A percentile compares a stretch with the other conserved stretches of the same genome.
Conservation (phyloP, 1,140 invertebrate species). For the Trichonephila clavipes region DNA sequence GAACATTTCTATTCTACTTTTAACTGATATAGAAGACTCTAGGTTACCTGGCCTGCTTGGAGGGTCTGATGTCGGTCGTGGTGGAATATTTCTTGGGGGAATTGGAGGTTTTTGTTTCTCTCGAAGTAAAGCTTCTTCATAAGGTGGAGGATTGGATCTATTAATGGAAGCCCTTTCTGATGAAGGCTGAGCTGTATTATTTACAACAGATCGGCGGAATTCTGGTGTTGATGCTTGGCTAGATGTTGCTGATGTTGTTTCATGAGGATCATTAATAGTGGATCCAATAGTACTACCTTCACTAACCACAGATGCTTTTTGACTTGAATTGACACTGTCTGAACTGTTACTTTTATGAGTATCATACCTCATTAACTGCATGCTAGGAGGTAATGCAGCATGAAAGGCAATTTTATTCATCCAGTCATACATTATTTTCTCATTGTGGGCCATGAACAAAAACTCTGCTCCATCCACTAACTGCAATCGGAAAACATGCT, state of each 20-base stretch:
- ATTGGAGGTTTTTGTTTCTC: slow-evolving; percentile 73
- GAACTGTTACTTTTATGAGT: slow-evolving; percentile 75
- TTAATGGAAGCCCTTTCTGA: background rate
- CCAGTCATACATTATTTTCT: slow-evolving; percentile 94
- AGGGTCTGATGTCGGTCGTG: slow-evolving; percentile 65
- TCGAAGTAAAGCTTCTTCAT: slow-evolving; percentile 62
- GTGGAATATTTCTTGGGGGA: slow-evolving; percentile 66
- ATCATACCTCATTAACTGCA: slow-evolving; percentile 91
- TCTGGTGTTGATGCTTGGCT: slow-evolving; percentile 74
- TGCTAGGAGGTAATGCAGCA: slow-evolving; percentile 92
- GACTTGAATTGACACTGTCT: slow-evolving; percentile 68
- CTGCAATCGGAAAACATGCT: slow-evolving; percentile 94
- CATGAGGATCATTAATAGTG: slow-evolving; percentile 16
- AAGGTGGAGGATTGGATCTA: slow-evolving; percentile 64
- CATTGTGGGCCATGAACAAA: slow-evolving; percentile 89
- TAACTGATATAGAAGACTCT: slow-evolving; percentile 72
- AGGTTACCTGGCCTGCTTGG: background rate
- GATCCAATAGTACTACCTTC: slow-evolving; percentile 34
- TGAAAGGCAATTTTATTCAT: slow-evolving; percentile 96
- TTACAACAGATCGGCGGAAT: slow-evolving; percentile 25
- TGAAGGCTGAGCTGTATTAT: slow-evolving; percentile 24
- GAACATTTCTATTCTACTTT: slow-evolving; percentile 75
- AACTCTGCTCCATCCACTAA: slow-evolving; percentile 96
- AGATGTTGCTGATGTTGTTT: slow-evolving; percentile 69
- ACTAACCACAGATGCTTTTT: slow-evolving; percentile 57